A percentile compares a stretch with the other conserved stretches of the same genome.
Conservation (phyloP, 2,797 vertebrate species). For the Parauchenoglanis punctatus region DNA sequence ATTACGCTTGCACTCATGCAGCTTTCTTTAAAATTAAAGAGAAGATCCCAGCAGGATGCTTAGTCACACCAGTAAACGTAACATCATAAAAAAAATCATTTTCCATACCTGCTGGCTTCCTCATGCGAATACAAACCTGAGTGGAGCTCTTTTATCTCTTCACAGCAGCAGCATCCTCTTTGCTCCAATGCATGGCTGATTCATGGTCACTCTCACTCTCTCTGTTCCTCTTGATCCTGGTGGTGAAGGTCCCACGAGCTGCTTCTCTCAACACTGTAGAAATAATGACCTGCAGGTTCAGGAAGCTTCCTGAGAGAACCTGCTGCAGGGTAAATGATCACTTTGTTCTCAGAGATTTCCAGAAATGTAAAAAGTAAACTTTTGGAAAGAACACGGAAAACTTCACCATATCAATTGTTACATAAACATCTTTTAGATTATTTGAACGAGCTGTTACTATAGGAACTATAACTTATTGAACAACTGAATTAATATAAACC, state of each 20-base stretch:
- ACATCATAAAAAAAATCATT: conserved; percentile 8
- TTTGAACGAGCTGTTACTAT: background rate
- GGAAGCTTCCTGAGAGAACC: background rate
- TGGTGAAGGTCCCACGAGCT: background rate
- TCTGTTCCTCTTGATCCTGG: conserved; percentile 2
- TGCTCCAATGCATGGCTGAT: conserved; percentile 2
- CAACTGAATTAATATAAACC: background rate
- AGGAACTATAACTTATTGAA: background rate
- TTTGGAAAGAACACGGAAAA: background rate
- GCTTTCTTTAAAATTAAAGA: background rate
- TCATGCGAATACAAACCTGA: background rate
- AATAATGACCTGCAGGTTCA: background rate
- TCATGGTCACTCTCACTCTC: background rate
- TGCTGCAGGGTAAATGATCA: background rate
- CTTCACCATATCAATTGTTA: background rate
- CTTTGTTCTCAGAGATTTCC: background rate
- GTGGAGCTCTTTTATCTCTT: background rate
- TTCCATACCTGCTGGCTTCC: background rate
- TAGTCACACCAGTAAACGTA: background rate
- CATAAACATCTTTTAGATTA: background rate
- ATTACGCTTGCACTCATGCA: background rate
- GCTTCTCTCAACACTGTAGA: background rate
- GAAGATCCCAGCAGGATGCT: background rate
- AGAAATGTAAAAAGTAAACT: background rate
- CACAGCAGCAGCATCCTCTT: background rate